These are phyloP conservation scores for Microcebus ravelobensis DNA, from an alignment of 2,113 vertebrate genomes.

Conservation along the genomic window DNA sequence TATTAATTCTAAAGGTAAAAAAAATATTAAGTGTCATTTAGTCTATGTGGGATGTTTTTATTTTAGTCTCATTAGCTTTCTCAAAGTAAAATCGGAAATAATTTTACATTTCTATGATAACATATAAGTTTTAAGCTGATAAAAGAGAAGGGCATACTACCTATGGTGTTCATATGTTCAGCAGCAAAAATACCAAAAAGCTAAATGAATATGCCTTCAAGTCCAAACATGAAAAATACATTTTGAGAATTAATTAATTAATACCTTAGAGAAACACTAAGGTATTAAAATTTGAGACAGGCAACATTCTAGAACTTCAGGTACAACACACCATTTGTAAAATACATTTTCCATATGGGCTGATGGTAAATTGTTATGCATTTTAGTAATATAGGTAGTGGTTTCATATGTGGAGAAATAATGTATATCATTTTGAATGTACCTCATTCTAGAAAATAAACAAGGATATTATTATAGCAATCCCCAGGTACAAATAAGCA, in stretches of 20 bases:
- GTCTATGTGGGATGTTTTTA: not conserved
- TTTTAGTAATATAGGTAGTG: not conserved
- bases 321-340: not conserved
- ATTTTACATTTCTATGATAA: not conserved
- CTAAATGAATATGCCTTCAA: slow-evolving; percentile 17
- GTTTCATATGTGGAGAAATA: accelerated
- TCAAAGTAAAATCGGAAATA: not conserved
- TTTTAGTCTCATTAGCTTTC: not conserved
- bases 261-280: not conserved
- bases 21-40: not conserved
- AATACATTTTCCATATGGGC: not conserved
- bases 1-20: not conserved
- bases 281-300: not conserved
- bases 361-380: not conserved
- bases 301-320: not conserved
- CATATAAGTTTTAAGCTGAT: not conserved
- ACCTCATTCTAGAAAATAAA: not conserved
- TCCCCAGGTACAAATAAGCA: not conserved
- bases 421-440: not conserved
- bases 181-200: not conserved
- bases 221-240: slow-evolving; percentile 18
- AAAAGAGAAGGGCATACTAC: not conserved
- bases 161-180: not conserved
- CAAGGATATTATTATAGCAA: not conserved
- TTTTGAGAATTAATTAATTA: not conserved